A percentile compares a stretch with the other conserved stretches of the same genome.
Evolutionary conservation across 2,113 vertebrate genomes (phyloP).

Genomic region (Patagioenas fasciata): DNA sequence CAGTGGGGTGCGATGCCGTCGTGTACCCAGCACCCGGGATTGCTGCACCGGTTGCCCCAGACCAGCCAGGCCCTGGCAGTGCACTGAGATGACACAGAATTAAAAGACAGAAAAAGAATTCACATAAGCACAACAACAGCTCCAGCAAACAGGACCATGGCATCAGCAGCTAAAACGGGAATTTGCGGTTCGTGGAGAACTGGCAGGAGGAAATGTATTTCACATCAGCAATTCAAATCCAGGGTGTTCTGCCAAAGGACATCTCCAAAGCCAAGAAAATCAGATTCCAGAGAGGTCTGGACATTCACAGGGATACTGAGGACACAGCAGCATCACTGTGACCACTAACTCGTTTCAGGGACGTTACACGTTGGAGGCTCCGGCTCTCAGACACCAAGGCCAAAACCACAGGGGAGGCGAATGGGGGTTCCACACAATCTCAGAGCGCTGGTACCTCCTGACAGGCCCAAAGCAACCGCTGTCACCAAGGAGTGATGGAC

Average conservation of each 20-base stretch:
- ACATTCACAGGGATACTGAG: not conserved
- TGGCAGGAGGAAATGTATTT: not conserved
- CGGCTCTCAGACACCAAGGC: rapidly evolving
- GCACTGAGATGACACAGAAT: rapidly evolving
- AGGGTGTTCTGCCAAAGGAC: not conserved
- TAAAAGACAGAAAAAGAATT: not conserved
- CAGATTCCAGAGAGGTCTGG: not conserved
- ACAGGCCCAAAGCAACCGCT: not conserved
- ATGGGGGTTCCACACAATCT: not conserved
- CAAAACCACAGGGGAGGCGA: rapidly evolving
- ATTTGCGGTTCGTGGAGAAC: not conserved
- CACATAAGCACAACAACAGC: not conserved
- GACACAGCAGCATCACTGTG: not conserved
- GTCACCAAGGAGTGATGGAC: rapidly evolving
- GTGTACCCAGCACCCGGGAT: rapidly evolving
- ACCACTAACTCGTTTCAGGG: not conserved
- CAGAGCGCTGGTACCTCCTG: not conserved
- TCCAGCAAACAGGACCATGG: not conserved
- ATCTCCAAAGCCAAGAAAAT: not conserved
- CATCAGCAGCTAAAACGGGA: not conserved
- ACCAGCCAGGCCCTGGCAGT: not conserved
- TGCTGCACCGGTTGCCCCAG: not conserved
- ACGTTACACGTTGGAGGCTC: not conserved
- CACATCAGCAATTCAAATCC: rapidly evolving
- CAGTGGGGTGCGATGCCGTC: rapidly evolving